A percentile compares a stretch with the other conserved stretches of the same genome.
phyloP scores from a whole-genome alignment of 2,888 invertebrate genomes.

The Aethes cnicana region DNA sequence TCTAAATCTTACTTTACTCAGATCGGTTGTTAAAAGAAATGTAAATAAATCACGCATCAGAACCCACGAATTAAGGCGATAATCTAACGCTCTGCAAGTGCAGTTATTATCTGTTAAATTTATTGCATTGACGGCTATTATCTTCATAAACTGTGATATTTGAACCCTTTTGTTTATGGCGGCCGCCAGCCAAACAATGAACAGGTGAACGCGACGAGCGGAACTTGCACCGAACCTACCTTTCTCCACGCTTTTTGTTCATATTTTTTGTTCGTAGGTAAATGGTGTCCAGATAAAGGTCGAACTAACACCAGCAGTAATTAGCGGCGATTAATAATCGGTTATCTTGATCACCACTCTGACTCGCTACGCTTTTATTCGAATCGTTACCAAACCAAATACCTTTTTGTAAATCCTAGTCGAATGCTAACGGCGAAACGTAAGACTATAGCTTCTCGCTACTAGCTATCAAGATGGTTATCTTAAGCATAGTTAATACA shows the following conservation, averaged over 20 bases:
- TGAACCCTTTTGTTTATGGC: slow-evolving; percentile 75
- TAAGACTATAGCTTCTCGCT: slow-evolving; percentile 1
- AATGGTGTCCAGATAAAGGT: slow-evolving; percentile 80
- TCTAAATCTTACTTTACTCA: too few species aligned
- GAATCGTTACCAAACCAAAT: slow-evolving; percentile 14
- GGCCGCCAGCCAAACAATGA: slow-evolving; percentile 75
- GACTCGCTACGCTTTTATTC: slow-evolving; percentile 39
- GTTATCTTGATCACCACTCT: slow-evolving; percentile 75
- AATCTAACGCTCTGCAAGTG: slow-evolving; percentile 70
- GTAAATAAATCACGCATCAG: slow-evolving; percentile 65
- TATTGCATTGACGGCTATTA: slow-evolving; percentile 70
- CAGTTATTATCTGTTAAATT: slow-evolving; percentile 77
- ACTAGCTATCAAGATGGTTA: slow-evolving; percentile 13
- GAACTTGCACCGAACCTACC: slow-evolving; percentile 62
- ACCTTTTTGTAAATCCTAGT: slow-evolving; percentile 1
- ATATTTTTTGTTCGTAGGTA: slow-evolving; percentile 66
- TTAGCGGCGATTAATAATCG: slow-evolving; percentile 81
- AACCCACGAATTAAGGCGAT: slow-evolving; percentile 64
- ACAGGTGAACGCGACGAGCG: slow-evolving; percentile 72
- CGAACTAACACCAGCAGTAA: slow-evolving; percentile 82
- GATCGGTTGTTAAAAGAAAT: slow-evolving; percentile 30
- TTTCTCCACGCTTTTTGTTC: slow-evolving; percentile 77
- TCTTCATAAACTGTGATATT: slow-evolving; percentile 78
- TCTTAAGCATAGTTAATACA: slow-evolving; percentile 32
- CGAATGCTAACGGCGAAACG: slow-evolving; percentile 18